Conservation (phyloP, 2,797 vertebrate species). For the Falco novaeseelandiae region DNA sequence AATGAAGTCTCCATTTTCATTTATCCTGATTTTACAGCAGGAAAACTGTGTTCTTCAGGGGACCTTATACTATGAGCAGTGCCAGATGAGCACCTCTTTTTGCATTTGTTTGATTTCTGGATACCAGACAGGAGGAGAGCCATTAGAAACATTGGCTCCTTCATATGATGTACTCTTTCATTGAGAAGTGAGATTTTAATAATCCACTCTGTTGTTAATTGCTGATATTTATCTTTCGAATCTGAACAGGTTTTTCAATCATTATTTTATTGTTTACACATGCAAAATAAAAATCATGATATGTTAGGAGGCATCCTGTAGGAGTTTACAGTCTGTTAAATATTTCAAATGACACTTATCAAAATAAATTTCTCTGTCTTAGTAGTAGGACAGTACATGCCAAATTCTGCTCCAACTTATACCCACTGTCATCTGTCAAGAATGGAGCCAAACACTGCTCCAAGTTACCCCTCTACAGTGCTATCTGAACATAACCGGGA, state of each 20-base stretch:
- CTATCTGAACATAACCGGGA: not conserved
- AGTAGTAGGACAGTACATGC: not conserved
- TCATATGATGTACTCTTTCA: not conserved
- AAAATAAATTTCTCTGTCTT: not conserved
- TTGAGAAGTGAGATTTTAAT: not conserved
- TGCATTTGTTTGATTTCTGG: not conserved
- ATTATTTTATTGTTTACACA: not conserved
- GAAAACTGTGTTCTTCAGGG: not conserved
- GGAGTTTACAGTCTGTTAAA: not conserved
- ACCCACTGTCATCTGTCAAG: not conserved
- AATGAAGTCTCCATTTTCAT: not conserved
- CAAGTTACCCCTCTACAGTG: not conserved
- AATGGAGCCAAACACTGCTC: not conserved
- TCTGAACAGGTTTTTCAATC: not conserved
- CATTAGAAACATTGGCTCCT: not conserved
- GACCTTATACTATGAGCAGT: not conserved
- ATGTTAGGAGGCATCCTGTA: not conserved
- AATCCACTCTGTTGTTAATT: not conserved
- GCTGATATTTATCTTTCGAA: not conserved
- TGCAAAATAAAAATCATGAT: rapidly evolving
- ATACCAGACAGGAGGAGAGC: not conserved
- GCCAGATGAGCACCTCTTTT: not conserved
- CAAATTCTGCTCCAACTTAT: not conserved
- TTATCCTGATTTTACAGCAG: not conserved
- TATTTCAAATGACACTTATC: not conserved